These are phyloP conservation scores for Zelleria hepariella DNA, from an alignment of 2,888 invertebrate species.

Conservation along the genomic window DNA sequence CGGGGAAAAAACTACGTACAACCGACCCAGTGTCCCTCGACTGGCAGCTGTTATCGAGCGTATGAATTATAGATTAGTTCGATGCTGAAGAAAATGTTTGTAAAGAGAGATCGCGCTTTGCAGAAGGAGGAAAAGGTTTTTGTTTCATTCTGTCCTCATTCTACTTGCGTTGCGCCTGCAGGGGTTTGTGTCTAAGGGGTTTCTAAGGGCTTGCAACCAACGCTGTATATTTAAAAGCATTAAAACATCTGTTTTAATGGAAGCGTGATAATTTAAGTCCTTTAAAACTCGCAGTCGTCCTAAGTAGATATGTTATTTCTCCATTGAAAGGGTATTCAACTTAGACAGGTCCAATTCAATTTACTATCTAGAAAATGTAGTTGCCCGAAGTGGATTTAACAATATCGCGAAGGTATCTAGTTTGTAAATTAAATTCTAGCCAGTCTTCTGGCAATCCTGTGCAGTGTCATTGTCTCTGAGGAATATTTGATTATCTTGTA, in stretches of 20 bases:
- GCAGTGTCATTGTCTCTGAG: neutral
- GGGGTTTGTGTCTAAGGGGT: too few relatives aligned
- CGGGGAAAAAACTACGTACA: neutral
- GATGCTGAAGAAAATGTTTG: neutral
- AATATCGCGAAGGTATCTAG: neutral
- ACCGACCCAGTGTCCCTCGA: neutral
- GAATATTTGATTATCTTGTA: neutral
- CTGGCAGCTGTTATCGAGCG: neutral
- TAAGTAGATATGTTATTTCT: neutral
- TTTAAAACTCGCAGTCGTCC: too few relatives aligned
- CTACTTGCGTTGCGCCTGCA: neutral
- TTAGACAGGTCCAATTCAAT: neutral
- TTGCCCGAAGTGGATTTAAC: neutral
- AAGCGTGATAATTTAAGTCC: too few relatives aligned
- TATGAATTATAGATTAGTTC: neutral
- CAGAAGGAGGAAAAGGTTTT: neutral
- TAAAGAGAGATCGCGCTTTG: neutral
- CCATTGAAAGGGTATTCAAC: neutral
- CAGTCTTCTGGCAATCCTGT: neutral
- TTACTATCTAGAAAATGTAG: constrained; percentile 1
- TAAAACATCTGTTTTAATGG: too few relatives aligned
- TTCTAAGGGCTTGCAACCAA: too few relatives aligned
- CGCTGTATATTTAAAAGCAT: too few relatives aligned
- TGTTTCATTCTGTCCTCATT: neutral
- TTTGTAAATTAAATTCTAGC: neutral